Evolutionary conservation across 2,888 invertebrate species (phyloP).

Genomic region (Acronicta aceris): DNA sequence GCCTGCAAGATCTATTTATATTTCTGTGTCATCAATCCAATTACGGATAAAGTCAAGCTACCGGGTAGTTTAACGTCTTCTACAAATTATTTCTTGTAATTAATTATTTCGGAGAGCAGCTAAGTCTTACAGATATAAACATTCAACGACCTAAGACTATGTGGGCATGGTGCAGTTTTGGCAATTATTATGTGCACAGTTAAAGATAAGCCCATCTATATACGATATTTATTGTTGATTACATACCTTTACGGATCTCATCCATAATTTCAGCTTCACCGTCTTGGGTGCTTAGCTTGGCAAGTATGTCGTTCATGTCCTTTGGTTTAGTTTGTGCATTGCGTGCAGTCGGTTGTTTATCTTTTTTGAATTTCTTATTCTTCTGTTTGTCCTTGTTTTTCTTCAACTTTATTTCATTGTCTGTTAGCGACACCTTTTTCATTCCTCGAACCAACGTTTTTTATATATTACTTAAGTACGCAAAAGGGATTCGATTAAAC

Average conservation of each 20-base stretch:
- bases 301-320: constrained; percentile 21
- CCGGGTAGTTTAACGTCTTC: too few species aligned
- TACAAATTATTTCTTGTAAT: too few species aligned
- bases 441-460: background rate
- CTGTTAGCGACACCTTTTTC: background rate
- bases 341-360: background rate
- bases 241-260: constrained; percentile 33
- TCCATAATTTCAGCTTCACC: constrained; percentile 29
- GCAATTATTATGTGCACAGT: too few species aligned
- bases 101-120: too few species aligned
- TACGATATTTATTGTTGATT: background rate
- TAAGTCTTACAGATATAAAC: too few species aligned
- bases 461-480: background rate
- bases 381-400: background rate
- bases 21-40: too few species aligned
- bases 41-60: too few species aligned
- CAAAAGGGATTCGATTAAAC: background rate
- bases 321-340: constrained; percentile 5
- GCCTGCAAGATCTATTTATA: too few species aligned
- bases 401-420: background rate
- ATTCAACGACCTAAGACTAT: too few species aligned
- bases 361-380: constrained; percentile 3
- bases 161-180: too few species aligned
- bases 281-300: constrained; percentile 13
- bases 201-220: rapidly evolving